Conservation (phyloP, 2,113 vertebrate genomes). For the Takifugu flavidus region DNA sequence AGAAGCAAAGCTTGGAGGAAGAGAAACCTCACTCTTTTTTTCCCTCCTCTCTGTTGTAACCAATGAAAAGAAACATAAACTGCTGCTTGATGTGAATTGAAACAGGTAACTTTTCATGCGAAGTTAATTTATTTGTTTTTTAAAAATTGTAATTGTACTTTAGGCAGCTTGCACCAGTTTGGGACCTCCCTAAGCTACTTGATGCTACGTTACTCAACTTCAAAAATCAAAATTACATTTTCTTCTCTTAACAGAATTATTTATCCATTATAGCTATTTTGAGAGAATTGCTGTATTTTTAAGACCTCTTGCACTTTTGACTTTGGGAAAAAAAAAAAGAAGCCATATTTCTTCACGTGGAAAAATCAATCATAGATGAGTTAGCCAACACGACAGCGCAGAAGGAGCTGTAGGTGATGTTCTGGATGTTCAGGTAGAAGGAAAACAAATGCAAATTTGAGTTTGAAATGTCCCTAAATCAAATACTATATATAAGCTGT, state of each 20-base stretch:
- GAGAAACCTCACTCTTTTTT: slow-evolving; percentile 7
- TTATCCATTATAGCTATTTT: background rate
- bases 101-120: slow-evolving; percentile 10
- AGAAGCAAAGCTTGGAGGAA: slow-evolving; percentile 26
- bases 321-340: too few species aligned
- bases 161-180: slow-evolving; percentile 14
- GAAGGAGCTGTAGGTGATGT: too few species aligned
- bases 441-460: background rate
- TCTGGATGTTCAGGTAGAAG: background rate
- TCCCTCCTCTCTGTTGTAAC: background rate
- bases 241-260: background rate
- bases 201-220: slow-evolving; percentile 14
- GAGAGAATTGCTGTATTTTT: background rate
- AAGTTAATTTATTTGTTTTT: too few species aligned
- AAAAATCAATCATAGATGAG: too few species aligned
- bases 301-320: too few species aligned
- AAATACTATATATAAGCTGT: background rate
- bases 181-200: slow-evolving; percentile 29
- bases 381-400: too few species aligned
- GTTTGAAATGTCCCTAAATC: background rate
- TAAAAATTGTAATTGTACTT: too few species aligned
- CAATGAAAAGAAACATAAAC: slow-evolving; percentile 13
- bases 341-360: too few species aligned
- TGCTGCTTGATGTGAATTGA: slow-evolving; percentile 16
- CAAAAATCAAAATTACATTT: background rate